Evolutionary conservation across 2,113 vertebrate species (phyloP), one percentile per base, ranked within the genome.

Genomic region (Arvicanthis niloticus): DNA sequence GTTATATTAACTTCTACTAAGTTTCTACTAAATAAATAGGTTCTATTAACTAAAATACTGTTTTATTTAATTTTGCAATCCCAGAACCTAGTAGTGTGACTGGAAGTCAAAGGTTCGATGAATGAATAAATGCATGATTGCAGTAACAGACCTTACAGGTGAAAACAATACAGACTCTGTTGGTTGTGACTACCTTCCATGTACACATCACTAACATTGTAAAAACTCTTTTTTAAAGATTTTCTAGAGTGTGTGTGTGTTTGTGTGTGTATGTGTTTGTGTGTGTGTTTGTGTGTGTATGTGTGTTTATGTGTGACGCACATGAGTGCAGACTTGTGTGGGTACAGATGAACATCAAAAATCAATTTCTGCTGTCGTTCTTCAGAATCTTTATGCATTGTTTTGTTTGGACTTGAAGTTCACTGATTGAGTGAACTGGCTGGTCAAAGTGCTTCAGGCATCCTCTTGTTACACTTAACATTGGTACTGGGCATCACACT

Each of bases 121-220:
- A 70, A 40, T 77, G 58, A 81, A 40, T 45, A 87, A 73, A 77
- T 96, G 26, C 76, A 40, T 45, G 76, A 78, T 72, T 96, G 21
- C 70, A 29, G 68, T 86, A n/a, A 75, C 13, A 75, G 34, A 4
- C 9, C 89, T 84, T 89, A 48, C 2, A 42, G 8, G 7, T 91
- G 10, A 78, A 40, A 51, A 90, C 8, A 92, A 8, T 37, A 72
- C 6, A 72, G 24, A 40, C n/a, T 88, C 21, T 16, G 37, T 34
- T 48, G 58, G 45, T 48, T 96, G 1, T 22, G 88, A 87, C 40
- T 0, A 3, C 40, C 16, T 37, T 26, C 40, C 58, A 58, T 40
- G 31, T 24, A 34, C 22, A 3, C 2, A 3, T 78, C 37, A 15
- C 29, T 45, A 76, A n/a, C 0, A 73, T 24, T 1, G 22, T 17